These are phyloP conservation scores for Homarus gammarus DNA, from an alignment of 2,888 invertebrate genomes.

Conservation along the genomic window DNA sequence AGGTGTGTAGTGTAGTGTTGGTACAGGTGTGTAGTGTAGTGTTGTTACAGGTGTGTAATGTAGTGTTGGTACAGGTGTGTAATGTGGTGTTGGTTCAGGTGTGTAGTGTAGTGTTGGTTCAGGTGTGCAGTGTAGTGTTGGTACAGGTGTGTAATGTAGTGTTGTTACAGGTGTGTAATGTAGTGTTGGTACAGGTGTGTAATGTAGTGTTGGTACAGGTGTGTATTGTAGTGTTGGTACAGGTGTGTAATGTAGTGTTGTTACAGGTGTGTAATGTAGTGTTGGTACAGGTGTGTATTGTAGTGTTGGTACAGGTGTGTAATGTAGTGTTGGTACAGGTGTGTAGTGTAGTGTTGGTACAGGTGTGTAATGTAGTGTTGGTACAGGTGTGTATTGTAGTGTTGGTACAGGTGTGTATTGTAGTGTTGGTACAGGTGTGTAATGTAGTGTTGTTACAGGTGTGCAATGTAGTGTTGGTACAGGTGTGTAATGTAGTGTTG, in stretches of 20 bases:
- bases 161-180: too few relatives aligned
- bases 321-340: neutral
- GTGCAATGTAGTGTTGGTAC: neutral
- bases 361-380: too few relatives aligned
- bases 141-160: too few relatives aligned
- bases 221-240: too few relatives aligned
- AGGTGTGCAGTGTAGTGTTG: neutral
- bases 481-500: neutral
- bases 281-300: too few relatives aligned
- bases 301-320: too few relatives aligned
- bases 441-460: neutral
- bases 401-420: slow-evolving; percentile 21
- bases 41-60: slow-evolving; percentile 4
- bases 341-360: too few relatives aligned
- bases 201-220: too few relatives aligned
- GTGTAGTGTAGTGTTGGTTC: neutral
- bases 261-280: too few relatives aligned
- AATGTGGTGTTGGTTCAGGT: neutral
- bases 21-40: neutral
- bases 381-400: slow-evolving; percentile 24
- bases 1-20: neutral
- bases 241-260: too few relatives aligned
- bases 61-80: neutral
- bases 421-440: slow-evolving; percentile 31
- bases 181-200: too few relatives aligned